Conservation (phyloP, 2,113 vertebrate genomes). For the Festucalex cinctus region DNA sequence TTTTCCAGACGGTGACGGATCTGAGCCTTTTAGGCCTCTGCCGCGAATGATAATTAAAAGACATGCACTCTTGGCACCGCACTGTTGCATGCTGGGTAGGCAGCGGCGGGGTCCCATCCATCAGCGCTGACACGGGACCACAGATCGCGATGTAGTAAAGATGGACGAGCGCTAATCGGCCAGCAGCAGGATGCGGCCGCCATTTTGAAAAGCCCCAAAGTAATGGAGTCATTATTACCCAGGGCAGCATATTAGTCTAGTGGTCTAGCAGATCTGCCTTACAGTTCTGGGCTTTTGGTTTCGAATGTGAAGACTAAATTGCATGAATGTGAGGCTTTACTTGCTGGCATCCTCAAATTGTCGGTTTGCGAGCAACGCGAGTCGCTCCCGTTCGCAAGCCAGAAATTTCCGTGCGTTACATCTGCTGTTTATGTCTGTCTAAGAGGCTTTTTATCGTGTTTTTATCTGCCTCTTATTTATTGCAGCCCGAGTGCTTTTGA, state of each 20-base stretch:
- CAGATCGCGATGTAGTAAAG: background rate
- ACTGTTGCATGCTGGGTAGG: background rate
- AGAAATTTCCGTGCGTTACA: background rate
- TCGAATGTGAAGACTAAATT: background rate
- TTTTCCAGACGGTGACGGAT: background rate
- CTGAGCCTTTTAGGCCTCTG: background rate
- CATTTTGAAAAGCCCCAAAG: background rate
- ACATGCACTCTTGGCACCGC: background rate
- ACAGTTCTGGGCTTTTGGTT: background rate
- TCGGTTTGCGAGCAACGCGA: background rate
- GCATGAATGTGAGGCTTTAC: too few relatives aligned
- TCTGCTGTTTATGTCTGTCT: background rate
- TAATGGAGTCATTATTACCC: background rate
- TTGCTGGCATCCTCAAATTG: background rate
- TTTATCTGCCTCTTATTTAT: conserved; percentile 4
- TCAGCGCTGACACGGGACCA: background rate
- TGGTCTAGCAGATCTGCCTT: background rate
- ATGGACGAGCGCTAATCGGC: background rate
- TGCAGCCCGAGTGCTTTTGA: background rate
- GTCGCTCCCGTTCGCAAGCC: background rate
- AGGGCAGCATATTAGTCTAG: too few relatives aligned
- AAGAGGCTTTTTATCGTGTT: conserved; percentile 5
- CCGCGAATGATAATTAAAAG: background rate
- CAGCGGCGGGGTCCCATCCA: background rate
- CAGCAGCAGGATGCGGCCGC: background rate